Evolutionary conservation across 2,888 invertebrate species (phyloP).

Genomic region (Sipha maydis): DNA sequence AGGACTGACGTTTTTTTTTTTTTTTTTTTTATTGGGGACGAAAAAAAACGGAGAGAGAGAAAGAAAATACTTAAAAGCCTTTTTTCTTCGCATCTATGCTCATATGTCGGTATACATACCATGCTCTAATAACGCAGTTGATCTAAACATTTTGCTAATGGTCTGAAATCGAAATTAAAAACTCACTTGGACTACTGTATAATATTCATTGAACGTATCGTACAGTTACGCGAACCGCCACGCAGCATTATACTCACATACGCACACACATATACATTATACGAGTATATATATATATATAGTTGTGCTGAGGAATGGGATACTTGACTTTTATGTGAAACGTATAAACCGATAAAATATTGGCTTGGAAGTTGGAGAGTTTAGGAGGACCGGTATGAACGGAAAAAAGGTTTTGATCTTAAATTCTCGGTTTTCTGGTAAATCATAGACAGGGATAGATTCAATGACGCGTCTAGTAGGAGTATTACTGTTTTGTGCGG

Average conservation of each 20-base stretch:
- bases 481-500: neutral
- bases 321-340: constrained; percentile 36
- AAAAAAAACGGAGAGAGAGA: neutral
- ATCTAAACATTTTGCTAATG: no score
- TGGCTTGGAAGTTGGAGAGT: neutral
- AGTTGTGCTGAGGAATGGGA: neutral
- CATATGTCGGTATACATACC: no score
- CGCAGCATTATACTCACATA: no score
- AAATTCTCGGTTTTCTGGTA: constrained; percentile 30
- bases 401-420: constrained; percentile 25
- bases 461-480: constrained; percentile 45
- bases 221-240: no score
- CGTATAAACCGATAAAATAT: constrained; percentile 31
- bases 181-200: neutral
- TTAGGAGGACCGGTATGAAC: neutral
- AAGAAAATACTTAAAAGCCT: neutral
- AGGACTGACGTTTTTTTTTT: neutral
- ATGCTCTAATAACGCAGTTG: no score
- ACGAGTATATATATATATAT: no score
- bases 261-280: no score
- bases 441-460: constrained; percentile 19
- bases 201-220: neutral
- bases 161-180: constrained; percentile 15
- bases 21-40: neutral
- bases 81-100: neutral